These are phyloP conservation scores for Leptoclinus maculatus DNA, from an alignment of 2,797 vertebrate genomes.

Conservation along the genomic window DNA sequence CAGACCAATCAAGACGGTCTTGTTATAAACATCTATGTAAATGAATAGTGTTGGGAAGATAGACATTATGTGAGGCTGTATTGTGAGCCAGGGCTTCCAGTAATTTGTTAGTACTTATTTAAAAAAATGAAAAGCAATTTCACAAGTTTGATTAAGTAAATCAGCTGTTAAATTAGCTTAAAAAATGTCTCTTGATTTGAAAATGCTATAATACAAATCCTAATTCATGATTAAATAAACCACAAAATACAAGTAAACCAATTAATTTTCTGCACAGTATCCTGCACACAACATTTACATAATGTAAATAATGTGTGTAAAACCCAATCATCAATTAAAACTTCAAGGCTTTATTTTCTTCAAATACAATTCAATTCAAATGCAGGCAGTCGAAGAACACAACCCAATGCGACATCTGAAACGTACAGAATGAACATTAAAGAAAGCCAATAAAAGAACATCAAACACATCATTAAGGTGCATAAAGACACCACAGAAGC, in stretches of 20 bases:
- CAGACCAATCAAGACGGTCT: background rate
- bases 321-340: background rate
- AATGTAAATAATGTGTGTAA: background rate
- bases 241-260: background rate
- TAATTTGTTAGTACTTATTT: background rate
- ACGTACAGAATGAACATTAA: background rate
- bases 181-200: background rate
- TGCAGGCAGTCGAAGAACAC: background rate
- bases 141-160: background rate
- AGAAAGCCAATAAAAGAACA: background rate
- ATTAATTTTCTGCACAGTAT: background rate
- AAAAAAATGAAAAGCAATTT: constrained; percentile 10
- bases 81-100: background rate
- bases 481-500: background rate
- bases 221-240: background rate
- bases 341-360: background rate
- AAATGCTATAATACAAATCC: background rate
- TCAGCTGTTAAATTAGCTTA: constrained; percentile 5
- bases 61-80: background rate
- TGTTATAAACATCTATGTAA: background rate
- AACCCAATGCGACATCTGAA: background rate
- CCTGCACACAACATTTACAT: background rate
- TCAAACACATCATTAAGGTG: background rate
- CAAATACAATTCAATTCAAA: background rate
- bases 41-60: background rate